Base-by-base conservation (phyloP, 2,113 vertebrate species). In the Zosterops pallidus region DNA sequence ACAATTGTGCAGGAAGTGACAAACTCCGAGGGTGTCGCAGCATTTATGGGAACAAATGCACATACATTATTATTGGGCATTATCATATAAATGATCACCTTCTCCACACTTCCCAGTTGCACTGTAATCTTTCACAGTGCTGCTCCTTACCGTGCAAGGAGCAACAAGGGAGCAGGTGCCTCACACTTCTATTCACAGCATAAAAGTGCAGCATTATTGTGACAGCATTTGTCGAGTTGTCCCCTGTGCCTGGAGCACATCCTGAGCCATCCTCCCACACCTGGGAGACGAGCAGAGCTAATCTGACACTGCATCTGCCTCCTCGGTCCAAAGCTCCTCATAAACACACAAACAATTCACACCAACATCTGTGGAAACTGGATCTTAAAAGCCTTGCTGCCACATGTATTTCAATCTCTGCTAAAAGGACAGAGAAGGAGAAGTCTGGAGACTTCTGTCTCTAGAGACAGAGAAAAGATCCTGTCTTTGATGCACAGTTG, bases 401-500 rank as follows among this genome's bases (percentile, higher is more conserved):
- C 62, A 28, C 26, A 24, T 28, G 9, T 14, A 52, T 68, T 39
- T 63, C 55, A 37, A 8, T 67, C 25, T 76, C 77, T 80, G 56
- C 71, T 78, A 72, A 74, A 69, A 85, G 89, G 50, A 90, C 31
- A 63, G 41, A 59, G 65, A 97, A 96, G 37, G 29, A 92, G 64
- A 65, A 75, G 31, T 12, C 46, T 75, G 47, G 37, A 59, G 53
- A 22, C 4, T 52, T 77, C 53, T 44, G 2, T 52, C 53, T 50
- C 72, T 23, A 28, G 44, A 37, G 63, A 68, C 18, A 44, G 33
- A 76, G 21, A 63, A 86, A 93, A 44, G 35, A 84, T 93, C 95
- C 83, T 95, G 97, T 97, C 97, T 98, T 97, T 98, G 97, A 90
- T 20, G 85, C 76, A 87, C 83, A 53, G 94, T 97, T 91, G 90